Conservation (phyloP, 2,113 vertebrate species). For the Tauraco erythrolophus region DNA sequence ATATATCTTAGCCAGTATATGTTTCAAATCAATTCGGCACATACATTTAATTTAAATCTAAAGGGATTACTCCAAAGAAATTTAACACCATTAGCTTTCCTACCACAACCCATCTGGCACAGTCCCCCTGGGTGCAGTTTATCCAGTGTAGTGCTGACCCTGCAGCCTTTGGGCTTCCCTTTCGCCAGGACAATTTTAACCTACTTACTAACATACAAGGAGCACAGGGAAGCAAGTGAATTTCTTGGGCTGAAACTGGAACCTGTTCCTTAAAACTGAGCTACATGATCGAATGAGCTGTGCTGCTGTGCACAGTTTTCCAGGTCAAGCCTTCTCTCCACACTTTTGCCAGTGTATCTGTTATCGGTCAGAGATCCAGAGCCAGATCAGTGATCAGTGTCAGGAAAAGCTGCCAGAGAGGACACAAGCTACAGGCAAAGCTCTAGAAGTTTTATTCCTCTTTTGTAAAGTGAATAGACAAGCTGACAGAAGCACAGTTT, state of each 20-base stretch:
- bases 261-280: background rate
- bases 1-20: background rate
- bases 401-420: background rate
- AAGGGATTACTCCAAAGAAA: background rate
- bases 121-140: background rate
- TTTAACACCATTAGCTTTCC: background rate
- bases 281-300: accelerated
- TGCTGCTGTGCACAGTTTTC: background rate
- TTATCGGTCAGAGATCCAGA: background rate
- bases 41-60: background rate
- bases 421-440: background rate
- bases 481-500: background rate
- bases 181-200: background rate
- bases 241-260: background rate
- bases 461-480: background rate
- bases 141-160: background rate
- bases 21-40: background rate
- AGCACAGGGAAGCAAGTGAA: background rate
- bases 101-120: background rate
- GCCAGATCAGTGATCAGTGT: background rate
- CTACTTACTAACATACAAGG: accelerated
- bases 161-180: background rate
- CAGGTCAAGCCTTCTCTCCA: background rate
- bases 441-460: background rate
- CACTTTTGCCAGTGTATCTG: background rate